Percentiles rank a stretch among this genome's conserved stretches.
Conservation (phyloP, 2,113 vertebrate species). For the Prochilodus magdalenae region DNA sequence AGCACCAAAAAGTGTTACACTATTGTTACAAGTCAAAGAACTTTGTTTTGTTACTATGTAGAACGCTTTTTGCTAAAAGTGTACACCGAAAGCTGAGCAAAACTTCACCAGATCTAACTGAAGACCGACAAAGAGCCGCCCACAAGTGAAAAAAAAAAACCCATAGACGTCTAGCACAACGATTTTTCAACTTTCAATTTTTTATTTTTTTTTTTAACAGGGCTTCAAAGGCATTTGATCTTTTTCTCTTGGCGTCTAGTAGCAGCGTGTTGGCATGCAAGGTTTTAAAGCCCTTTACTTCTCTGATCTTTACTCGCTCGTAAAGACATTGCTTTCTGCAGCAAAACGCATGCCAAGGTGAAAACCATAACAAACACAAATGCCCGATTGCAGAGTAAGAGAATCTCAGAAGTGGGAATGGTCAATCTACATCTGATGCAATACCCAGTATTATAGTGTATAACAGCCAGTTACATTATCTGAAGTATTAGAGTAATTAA, state of each 20-base stretch:
- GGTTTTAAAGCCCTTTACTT: constrained; percentile 60
- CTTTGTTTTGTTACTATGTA: background rate
- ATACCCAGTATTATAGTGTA: constrained; percentile 45
- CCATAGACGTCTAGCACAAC: constrained; percentile 63
- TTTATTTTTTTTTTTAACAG: constrained; percentile 55
- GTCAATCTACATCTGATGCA: constrained; percentile 19
- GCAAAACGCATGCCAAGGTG: constrained; percentile 65
- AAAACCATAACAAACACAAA: constrained; percentile 63
- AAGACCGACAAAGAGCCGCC: constrained; percentile 56
- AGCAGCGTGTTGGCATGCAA: constrained; percentile 69
- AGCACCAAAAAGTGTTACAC: constrained; percentile 1
- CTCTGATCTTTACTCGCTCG: constrained; percentile 70
- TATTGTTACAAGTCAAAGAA: background rate
- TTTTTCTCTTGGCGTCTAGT: constrained; percentile 67
- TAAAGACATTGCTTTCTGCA: constrained; percentile 63
- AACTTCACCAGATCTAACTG: constrained; percentile 27
- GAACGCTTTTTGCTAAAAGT: background rate
- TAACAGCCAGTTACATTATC: constrained; percentile 3
- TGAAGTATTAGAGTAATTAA: constrained; percentile 79
- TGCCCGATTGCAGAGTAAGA: constrained; percentile 52
- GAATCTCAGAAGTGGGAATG: background rate
- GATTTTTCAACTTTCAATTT: constrained; percentile 62
- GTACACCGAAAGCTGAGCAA: constrained; percentile 4
- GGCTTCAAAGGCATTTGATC: constrained; percentile 75
- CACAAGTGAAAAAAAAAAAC: constrained; percentile 59